phyloP scores from a whole-genome alignment of 2,888 invertebrate genomes.

The Platycnemis pennipes region DNA sequence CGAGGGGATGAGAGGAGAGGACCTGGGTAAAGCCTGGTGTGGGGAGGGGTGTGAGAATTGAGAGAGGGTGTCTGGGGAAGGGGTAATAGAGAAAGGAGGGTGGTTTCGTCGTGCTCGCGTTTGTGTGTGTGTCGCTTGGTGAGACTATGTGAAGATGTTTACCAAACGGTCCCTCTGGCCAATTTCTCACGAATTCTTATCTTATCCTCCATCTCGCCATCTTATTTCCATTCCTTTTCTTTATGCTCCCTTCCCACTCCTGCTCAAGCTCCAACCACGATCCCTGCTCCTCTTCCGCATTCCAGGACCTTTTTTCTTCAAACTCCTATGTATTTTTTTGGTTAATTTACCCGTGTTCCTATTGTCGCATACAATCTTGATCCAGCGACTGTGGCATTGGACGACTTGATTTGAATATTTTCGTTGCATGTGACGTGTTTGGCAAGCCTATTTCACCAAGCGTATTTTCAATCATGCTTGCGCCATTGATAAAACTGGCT shows the following conservation, averaged over 20 bases:
- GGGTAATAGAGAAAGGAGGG: background rate
- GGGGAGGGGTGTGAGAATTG: background rate
- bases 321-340: background rate
- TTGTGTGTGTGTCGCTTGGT: background rate
- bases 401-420: slow-evolving; percentile 10
- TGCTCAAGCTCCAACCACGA: background rate
- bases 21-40: background rate
- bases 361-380: background rate
- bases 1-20: background rate
- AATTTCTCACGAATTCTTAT: slow-evolving; percentile 55
- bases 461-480: background rate
- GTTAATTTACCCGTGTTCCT: slow-evolving; percentile 14
- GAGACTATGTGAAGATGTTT: slow-evolving; percentile 31
- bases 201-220: slow-evolving; percentile 13
- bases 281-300: background rate
- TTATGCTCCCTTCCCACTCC: background rate
- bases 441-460: background rate
- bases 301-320: background rate
- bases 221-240: background rate
- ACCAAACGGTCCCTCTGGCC: slow-evolving; percentile 13
- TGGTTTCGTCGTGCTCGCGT: background rate
- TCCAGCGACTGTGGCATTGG: background rate
- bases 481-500: background rate
- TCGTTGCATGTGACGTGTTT: background rate
- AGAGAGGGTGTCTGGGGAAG: background rate